Conservation (phyloP, 2,797 vertebrate genomes). For the Xiphorhynchus erythropygius region DNA sequence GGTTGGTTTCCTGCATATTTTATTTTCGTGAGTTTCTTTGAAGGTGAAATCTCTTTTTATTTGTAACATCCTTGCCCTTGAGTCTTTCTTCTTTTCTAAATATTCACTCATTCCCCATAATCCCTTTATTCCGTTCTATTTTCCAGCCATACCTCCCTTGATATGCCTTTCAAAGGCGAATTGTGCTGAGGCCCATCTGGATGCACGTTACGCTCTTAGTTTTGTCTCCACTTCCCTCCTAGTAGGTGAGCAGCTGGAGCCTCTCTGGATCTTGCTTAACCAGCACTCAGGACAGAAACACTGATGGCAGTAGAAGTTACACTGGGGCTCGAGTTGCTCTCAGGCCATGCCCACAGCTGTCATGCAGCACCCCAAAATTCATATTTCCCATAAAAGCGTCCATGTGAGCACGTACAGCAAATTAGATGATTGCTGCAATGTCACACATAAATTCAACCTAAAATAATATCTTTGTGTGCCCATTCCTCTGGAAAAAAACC, state of each 20-base stretch:
- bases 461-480: not conserved
- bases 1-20: slow-evolving; percentile 50
- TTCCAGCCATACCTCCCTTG: not conserved
- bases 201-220: not conserved
- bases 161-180: not conserved
- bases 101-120: slow-evolving; percentile 20
- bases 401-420: rapidly evolving
- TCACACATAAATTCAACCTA: not conserved
- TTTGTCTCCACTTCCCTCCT: not conserved
- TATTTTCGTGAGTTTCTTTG: slow-evolving; percentile 45
- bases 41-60: slow-evolving; percentile 42
- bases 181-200: not conserved
- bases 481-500: not conserved
- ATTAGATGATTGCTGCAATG: not conserved
- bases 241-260: not conserved
- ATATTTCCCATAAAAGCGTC: rapidly evolving
- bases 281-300: not conserved
- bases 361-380: not conserved
- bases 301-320: not conserved
- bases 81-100: slow-evolving; percentile 40
- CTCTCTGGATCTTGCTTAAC: not conserved
- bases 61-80: slow-evolving; percentile 9
- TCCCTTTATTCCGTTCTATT: slow-evolving; percentile 34
- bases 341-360: not conserved
- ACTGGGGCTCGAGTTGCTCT: not conserved